Conservation (phyloP, 2,888 invertebrate species). For the Mimachlamys varia region DNA sequence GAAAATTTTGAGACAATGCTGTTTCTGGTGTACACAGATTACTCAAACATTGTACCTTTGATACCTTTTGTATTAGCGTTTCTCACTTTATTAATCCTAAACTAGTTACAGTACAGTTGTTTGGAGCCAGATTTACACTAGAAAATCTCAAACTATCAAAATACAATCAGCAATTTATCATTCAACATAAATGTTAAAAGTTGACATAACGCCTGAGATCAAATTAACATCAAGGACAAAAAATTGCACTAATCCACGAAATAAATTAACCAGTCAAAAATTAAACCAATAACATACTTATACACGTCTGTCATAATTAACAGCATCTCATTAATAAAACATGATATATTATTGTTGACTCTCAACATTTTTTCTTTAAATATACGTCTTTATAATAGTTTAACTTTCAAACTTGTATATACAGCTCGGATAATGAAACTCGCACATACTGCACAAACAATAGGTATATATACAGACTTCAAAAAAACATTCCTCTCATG, state of each 20-base stretch:
- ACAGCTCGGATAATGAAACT: not conserved
- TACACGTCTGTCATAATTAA: not conserved
- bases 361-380: constrained; percentile 7
- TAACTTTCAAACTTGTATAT: constrained; percentile 11
- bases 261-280: not conserved
- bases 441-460: constrained; percentile 22
- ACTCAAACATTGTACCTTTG: no score
- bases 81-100: no score
- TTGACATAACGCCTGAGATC: constrained; percentile 25
- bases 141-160: no score
- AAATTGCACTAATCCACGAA: constrained; percentile 24
- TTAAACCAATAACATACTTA: not conserved
- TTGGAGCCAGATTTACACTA: no score
- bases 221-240: constrained; percentile 25
- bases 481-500: not conserved
- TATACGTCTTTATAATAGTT: constrained; percentile 1
- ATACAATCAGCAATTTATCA: not conserved
- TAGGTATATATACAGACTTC: not conserved
- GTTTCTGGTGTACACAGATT: no score
- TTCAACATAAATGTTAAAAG: not conserved
- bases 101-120: no score
- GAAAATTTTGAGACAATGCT: no score
- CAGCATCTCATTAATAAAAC: not conserved
- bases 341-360: not conserved
- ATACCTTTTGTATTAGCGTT: no score